phyloP scores from a whole-genome alignment of 1,140 invertebrate species.

The Metopolophium dirhodum region DNA sequence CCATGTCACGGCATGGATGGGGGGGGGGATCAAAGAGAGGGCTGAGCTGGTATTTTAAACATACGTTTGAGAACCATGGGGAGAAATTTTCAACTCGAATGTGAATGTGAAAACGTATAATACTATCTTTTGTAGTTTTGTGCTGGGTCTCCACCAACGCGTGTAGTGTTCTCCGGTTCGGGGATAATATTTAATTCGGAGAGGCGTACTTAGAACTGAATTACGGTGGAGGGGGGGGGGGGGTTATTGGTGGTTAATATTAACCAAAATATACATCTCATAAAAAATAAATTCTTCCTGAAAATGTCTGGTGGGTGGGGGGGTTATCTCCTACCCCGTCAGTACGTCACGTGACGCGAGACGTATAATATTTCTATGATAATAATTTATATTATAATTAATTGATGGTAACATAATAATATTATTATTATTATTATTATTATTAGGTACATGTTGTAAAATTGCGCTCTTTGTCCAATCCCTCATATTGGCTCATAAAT shows the following conservation, averaged over 20 bases:
- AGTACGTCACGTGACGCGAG: not conserved
- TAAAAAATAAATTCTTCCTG: no score
- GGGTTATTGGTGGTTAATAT: no score
- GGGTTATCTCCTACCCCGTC: no score
- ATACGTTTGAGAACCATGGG: not conserved
- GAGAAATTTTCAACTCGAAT: not conserved
- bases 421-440: not conserved
- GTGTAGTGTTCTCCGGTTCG: not conserved
- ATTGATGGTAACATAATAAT: not conserved
- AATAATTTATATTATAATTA: not conserved
- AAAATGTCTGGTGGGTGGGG: no score
- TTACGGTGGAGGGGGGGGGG: no score
- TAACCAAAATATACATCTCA: no score
- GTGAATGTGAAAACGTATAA: not conserved
- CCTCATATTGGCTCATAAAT: not conserved
- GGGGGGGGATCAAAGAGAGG: not conserved
- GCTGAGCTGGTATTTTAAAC: not conserved
- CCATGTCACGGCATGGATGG: not conserved
- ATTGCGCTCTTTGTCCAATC: not conserved
- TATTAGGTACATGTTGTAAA: not conserved
- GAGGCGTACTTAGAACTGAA: no score
- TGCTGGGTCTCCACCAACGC: not conserved
- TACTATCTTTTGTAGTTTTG: not conserved
- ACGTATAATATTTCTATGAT: not conserved
- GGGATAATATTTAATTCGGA: not conserved